These are phyloP conservation scores for Sphaerophoria rueppellii DNA, from an alignment of 2,888 invertebrate species.

Conservation along the genomic window DNA sequence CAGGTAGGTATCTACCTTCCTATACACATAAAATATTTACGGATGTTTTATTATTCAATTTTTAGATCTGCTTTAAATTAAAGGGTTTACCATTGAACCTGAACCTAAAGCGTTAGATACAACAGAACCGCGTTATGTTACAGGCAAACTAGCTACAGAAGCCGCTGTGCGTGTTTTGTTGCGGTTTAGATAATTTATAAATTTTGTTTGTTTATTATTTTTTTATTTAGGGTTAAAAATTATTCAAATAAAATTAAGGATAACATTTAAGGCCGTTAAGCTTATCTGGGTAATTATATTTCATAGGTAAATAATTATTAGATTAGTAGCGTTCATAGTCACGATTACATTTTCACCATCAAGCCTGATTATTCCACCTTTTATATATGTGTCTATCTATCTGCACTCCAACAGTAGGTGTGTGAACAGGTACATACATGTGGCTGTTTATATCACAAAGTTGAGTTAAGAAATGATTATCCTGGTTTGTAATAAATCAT, in stretches of 20 bases:
- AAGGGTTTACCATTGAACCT: constrained; percentile 37
- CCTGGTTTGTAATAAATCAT: constrained; percentile 30
- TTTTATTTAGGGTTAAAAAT: not conserved
- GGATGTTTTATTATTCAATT: constrained; percentile 11
- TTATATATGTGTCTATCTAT: not conserved
- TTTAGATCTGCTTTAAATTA: constrained; percentile 8
- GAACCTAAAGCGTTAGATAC: not conserved
- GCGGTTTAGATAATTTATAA: constrained; percentile 12
- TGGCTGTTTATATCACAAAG: not conserved
- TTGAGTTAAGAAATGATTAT: constrained; percentile 33
- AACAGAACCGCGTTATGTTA: not conserved
- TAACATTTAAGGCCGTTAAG: constrained; percentile 36
- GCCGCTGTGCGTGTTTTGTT: not conserved
- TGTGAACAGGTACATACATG: not conserved
- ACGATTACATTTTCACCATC: constrained; percentile 42
- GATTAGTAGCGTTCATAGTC: constrained; percentile 39
- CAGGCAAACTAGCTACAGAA: not conserved
- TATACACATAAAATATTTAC: constrained; percentile 17
- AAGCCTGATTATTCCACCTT: constrained; percentile 29
- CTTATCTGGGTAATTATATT: constrained; percentile 33
- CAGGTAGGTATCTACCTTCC: not conserved
- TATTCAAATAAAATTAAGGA: not conserved
- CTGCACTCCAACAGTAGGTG: not conserved
- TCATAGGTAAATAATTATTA: constrained; percentile 34
- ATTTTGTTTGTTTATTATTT: constrained; percentile 1